Percentiles rank a stretch among this genome's conserved stretches.
phyloP scores from a whole-genome alignment of 2,888 invertebrate species.

The Phaonia tiefii region DNA sequence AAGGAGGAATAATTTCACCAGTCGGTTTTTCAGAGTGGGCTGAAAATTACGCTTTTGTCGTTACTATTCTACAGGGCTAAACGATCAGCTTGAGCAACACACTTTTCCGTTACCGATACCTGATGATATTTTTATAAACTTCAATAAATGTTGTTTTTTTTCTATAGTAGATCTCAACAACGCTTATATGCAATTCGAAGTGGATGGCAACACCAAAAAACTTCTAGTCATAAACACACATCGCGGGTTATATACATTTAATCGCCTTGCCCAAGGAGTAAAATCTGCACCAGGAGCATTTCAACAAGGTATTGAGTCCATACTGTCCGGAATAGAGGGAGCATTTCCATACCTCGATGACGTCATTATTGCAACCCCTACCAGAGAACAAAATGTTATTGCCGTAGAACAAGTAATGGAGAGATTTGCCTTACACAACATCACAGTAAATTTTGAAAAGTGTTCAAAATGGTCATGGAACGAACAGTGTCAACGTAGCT shows the following conservation, averaged over 20 bases:
- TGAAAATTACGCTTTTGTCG: constrained; percentile 67
- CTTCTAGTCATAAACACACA: constrained; percentile 66
- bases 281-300: too few relatives aligned
- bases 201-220: constrained; percentile 61
- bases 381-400: too few relatives aligned
- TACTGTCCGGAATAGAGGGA: too few relatives aligned
- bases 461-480: too few relatives aligned
- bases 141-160: constrained; percentile 54
- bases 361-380: too few relatives aligned
- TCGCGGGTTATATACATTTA: constrained; percentile 49
- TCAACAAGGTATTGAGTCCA: too few relatives aligned
- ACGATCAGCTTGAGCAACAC: constrained; percentile 64
- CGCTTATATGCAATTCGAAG: constrained; percentile 68
- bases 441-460: constrained; percentile 53
- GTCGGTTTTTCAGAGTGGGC: constrained; percentile 68
- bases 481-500: constrained; percentile 68
- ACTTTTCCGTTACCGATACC: too few relatives aligned
- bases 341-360: too few relatives aligned
- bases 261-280: too few relatives aligned
- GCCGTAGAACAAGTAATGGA: too few relatives aligned
- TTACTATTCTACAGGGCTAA: constrained; percentile 68
- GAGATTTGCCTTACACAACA: too few relatives aligned
- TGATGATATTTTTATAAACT: constrained; percentile 47
- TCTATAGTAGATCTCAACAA: constrained; percentile 66
- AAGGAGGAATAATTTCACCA: constrained; percentile 66